Conservation (phyloP, 2,797 vertebrate species). For the Rhabdophis nuchalis region DNA sequence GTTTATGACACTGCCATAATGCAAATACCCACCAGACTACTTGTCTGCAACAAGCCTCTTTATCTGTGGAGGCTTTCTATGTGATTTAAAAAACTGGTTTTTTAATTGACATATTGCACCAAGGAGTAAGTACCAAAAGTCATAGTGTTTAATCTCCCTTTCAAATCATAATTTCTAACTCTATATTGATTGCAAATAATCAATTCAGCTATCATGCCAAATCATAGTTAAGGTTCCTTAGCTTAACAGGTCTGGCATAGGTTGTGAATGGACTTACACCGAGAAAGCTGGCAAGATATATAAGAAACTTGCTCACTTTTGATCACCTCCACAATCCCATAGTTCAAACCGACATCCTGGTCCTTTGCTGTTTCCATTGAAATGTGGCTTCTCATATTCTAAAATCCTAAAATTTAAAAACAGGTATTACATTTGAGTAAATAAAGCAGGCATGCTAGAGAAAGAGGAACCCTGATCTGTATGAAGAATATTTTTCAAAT, state of each 20-base stretch:
- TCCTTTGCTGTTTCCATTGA: slow-evolving; percentile 71
- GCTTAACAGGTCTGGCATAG: background rate
- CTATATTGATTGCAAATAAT: background rate
- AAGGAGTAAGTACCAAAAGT: background rate
- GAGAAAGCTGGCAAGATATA: background rate
- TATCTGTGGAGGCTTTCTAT: background rate
- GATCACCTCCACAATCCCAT: slow-evolving; percentile 94
- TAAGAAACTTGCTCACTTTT: slow-evolving; percentile 75
- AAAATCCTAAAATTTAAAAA: slow-evolving; percentile 77
- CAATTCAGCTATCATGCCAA: background rate
- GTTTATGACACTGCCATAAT: background rate
- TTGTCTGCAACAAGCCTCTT: background rate
- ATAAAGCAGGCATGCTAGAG: background rate
- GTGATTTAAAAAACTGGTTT: background rate
- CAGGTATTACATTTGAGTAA: background rate
- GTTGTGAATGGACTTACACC: background rate
- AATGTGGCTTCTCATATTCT: slow-evolving; percentile 86
- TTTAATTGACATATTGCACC: background rate
- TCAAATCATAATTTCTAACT: background rate
- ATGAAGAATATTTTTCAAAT: background rate
- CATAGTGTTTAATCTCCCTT: background rate
- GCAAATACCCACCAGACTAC: background rate
- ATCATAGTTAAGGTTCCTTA: background rate
- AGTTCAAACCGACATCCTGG: slow-evolving; percentile 85
- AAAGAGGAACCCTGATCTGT: background rate